These are phyloP conservation scores for Nebria ingens DNA, from an alignment of 1,140 invertebrate species.

Conservation along the genomic window DNA sequence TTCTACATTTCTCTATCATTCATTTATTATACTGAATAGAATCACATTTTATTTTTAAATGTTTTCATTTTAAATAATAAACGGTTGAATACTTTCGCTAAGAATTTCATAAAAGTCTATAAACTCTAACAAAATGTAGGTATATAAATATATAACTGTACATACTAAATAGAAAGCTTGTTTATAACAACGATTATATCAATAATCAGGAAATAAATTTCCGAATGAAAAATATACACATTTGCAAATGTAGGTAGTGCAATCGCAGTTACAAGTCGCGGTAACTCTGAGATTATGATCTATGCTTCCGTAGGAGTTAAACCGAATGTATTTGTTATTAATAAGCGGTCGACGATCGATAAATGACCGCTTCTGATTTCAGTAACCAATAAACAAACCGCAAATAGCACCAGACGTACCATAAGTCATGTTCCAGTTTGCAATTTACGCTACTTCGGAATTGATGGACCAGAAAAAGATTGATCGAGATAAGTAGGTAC, in stretches of 20 bases:
- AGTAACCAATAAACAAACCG: not conserved
- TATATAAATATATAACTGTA: not conserved
- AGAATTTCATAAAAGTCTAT: not conserved
- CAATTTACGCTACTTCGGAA: too few relatives aligned
- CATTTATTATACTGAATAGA: too few relatives aligned
- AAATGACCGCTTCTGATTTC: not conserved
- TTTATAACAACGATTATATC: not conserved
- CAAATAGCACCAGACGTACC: too few relatives aligned
- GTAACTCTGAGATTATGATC: not conserved
- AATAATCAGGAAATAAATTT: not conserved
- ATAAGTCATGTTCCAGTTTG: too few relatives aligned
- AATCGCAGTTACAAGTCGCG: too few relatives aligned
- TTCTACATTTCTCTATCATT: not conserved
- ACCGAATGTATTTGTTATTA: not conserved
- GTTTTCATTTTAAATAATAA: too few relatives aligned
- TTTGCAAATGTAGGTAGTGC: too few relatives aligned
- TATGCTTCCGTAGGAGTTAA: not conserved
- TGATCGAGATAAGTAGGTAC: too few relatives aligned
- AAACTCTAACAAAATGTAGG: not conserved
- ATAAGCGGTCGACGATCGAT: not conserved
- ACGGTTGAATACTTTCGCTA: too few relatives aligned
- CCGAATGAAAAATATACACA: not conserved
- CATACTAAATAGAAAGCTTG: not conserved
- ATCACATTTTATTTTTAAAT: too few relatives aligned
- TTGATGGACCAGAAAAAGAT: too few relatives aligned